Evolutionary conservation across 1,140 invertebrate genomes (phyloP).

Genomic region (Saccostrea echinata): DNA sequence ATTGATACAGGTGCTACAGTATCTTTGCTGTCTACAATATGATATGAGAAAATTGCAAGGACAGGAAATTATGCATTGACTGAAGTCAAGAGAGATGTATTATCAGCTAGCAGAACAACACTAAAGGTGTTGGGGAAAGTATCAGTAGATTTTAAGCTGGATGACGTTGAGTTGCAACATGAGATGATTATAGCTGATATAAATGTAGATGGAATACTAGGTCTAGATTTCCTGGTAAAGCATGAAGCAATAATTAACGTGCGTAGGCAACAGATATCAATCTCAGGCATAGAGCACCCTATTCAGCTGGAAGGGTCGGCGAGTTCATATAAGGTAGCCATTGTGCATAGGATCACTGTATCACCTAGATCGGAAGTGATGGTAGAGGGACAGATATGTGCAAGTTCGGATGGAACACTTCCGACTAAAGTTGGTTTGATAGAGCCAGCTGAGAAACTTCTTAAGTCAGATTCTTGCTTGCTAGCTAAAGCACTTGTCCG

Average conservation of each 20-base stretch:
- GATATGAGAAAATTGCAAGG: neutral
- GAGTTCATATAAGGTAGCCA: constrained; percentile 25
- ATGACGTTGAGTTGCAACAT: neutral
- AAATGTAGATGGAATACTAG: constrained; percentile 44
- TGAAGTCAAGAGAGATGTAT: constrained; percentile 14
- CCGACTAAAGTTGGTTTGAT: neutral
- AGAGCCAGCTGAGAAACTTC: constrained; percentile 8
- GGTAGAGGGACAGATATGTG: neutral
- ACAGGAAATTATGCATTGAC: neutral
- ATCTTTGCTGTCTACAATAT: constrained; percentile 26
- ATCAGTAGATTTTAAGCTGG: neutral
- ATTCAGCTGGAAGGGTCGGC: constrained; percentile 40
- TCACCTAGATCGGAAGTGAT: neutral
- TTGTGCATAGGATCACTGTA: neutral
- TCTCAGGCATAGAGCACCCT: neutral
- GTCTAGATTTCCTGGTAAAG: constrained; percentile 37
- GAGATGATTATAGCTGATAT: constrained; percentile 41
- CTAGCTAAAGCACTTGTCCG: constrained; percentile 27
- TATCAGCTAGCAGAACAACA: neutral
- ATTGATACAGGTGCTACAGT: constrained; percentile 43
- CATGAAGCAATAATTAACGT: constrained; percentile 17
- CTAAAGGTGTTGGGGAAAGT: constrained; percentile 7
- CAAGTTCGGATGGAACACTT: neutral
- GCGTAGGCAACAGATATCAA: neutral
- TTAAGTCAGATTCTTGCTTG: neutral